Conservation (phyloP, 2,888 invertebrate species). For the Caradrina clavipalpis region DNA sequence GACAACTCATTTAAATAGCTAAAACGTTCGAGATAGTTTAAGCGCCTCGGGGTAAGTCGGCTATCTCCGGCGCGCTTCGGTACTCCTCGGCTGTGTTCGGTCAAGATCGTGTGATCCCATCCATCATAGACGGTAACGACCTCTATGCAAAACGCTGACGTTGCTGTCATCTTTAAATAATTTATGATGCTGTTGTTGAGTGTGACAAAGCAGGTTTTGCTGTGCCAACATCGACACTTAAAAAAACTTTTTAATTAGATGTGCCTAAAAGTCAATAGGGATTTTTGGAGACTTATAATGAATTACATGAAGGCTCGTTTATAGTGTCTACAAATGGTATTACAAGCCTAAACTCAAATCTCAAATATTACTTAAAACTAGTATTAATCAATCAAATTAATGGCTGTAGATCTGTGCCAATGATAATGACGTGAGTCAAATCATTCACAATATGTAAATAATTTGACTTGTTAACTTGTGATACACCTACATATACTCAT, state of each 20-base stretch:
- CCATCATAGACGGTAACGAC: slow-evolving; percentile 85
- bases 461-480: no score
- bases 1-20: slow-evolving; percentile 86
- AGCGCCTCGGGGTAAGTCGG: slow-evolving; percentile 69
- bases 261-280: no score
- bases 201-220: slow-evolving; percentile 47
- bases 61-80: slow-evolving; percentile 69
- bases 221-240: slow-evolving; percentile 22
- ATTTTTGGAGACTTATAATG: no score
- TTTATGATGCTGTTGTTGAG: slow-evolving; percentile 64
- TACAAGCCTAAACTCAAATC: no score
- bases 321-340: no score
- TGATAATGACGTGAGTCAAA: no score
- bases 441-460: no score
- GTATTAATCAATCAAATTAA: no score
- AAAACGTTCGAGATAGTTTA: slow-evolving; percentile 71
- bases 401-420: no score
- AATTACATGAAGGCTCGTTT: no score
- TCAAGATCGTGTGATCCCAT: slow-evolving; percentile 81
- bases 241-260: not conserved
- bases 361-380: no score
- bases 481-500: no score
- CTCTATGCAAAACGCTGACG: slow-evolving; percentile 85
- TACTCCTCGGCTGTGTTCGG: slow-evolving; percentile 72
- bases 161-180: slow-evolving; percentile 74